Conservation (phyloP, 23 tunicate genomes). For the Ciona savignyi region DNA sequence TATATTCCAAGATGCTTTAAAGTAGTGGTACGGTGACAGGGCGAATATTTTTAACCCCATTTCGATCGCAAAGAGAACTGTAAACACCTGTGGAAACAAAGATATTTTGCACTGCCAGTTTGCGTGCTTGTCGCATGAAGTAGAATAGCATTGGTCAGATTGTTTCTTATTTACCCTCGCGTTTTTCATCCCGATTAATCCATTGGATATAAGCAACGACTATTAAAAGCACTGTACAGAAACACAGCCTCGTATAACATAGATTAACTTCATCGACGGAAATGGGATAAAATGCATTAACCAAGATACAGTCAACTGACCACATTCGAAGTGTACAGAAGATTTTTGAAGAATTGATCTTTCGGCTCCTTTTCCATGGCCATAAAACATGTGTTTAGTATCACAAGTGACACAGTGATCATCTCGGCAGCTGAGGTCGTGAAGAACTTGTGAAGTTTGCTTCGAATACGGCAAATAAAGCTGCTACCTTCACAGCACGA, state of each 20-base stretch:
- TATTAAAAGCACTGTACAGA: background rate
- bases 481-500: conserved; percentile 65
- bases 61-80: conserved; percentile 54
- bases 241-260: too few species aligned
- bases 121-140: too few species aligned
- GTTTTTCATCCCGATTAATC: too few species aligned
- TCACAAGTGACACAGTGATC: conserved; percentile 57
- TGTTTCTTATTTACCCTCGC: too few species aligned
- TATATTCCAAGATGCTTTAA: conserved; percentile 57
- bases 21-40: conserved; percentile 51
- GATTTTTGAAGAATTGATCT: conserved; percentile 2
- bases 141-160: too few species aligned
- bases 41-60: conserved; percentile 75
- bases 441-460: conserved; percentile 35
- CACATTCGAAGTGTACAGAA: conserved; percentile 36
- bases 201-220: background rate
- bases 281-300: too few species aligned
- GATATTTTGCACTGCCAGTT: too few species aligned
- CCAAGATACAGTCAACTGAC: conserved; percentile 43
- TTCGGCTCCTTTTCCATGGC: conserved; percentile 81
- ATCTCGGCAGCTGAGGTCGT: conserved; percentile 65
- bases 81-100: conserved; percentile 47
- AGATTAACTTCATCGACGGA: too few species aligned
- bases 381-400: conserved; percentile 71
- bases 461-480: conserved; percentile 26